phyloP scores from a whole-genome alignment of 2,113 vertebrate genomes.

The Orthonyx spaldingii region DNA sequence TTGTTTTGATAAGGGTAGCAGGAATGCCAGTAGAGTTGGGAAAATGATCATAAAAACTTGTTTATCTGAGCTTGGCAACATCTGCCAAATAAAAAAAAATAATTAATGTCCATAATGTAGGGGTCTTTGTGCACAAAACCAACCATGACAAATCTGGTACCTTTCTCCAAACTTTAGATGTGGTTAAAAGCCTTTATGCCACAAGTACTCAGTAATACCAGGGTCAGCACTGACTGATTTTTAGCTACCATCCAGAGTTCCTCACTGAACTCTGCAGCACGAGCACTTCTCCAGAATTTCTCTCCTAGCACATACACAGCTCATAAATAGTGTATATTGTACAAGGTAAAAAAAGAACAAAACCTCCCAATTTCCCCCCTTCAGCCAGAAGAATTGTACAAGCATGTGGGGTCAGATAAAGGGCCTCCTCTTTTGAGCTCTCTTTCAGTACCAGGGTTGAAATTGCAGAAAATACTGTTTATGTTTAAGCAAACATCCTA shows the following conservation, averaged over 20 bases:
- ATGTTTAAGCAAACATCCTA: neutral
- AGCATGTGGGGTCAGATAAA: neutral
- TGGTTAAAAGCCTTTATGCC: neutral
- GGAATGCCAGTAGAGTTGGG: neutral
- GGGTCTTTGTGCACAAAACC: neutral
- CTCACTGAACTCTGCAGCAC: neutral
- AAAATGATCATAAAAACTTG: neutral
- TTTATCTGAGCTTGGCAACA: neutral
- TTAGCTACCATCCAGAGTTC: neutral
- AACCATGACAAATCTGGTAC: neutral
- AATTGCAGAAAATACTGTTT: neutral
- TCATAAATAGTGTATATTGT: neutral
- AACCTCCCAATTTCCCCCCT: neutral
- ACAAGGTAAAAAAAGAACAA: neutral
- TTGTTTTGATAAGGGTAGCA: neutral
- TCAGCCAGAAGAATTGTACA: neutral
- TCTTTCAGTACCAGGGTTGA: neutral
- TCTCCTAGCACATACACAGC: neutral
- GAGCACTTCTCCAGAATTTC: neutral
- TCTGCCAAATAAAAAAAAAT: neutral
- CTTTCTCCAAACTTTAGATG: neutral
- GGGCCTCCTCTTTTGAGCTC: neutral
- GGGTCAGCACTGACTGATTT: neutral
- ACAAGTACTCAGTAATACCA: neutral
- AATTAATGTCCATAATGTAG: accelerated